Evolutionary conservation across 2,797 vertebrate species (phyloP), one percentile per base, ranked within the genome.

Genomic region (Esox masquinongy): DNA sequence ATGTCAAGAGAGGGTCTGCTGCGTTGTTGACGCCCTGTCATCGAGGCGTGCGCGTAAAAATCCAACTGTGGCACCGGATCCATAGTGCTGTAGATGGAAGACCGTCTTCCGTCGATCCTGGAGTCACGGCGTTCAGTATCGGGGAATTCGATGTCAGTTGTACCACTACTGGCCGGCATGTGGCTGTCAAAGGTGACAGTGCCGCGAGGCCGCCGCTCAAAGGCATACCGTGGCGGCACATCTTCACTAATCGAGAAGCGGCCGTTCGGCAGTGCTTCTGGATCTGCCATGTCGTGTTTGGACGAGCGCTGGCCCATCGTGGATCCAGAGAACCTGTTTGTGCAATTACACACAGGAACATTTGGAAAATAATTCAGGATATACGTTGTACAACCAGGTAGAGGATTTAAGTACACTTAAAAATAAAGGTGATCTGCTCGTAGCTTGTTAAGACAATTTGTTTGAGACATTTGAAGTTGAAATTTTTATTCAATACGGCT

Each of bases 71-170:
- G 91, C 19, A 85, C 80, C 56, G 86, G 77, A 34, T 94, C 93
- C 0, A 93, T 80, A 22, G 89, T 88, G 82, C 94, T 94, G 34
- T 93, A 93, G 78, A 93, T 76, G 72, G 92, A 93, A 0, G 84
- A 83, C 3, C 92, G 82, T 16, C 87, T 84, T 69, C 47, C 1
- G 22, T 87, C 82, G 0, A 39, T 1, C 36, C 5, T 5, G 5
- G 36, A 39, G 36, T 39, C 36, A 39, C 51, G 16, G 51, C n/a
- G 16, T 56, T 16, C 51, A 5, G 51, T 56, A 3, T 39, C 36
- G 7, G 51, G 51, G 16, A 11, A 73, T 9, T 50, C 36, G 4
- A 53, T 24, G 1, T 59, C 43, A 19, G 59, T 36, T 12, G 56
- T 71, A 11, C n/a, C 9, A 29, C 36, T 9, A 19, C 64, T 31